These are phyloP conservation scores for Drepanosiphum platanoidis DNA, from an alignment of 2,888 invertebrate species.

Conservation along the genomic window DNA sequence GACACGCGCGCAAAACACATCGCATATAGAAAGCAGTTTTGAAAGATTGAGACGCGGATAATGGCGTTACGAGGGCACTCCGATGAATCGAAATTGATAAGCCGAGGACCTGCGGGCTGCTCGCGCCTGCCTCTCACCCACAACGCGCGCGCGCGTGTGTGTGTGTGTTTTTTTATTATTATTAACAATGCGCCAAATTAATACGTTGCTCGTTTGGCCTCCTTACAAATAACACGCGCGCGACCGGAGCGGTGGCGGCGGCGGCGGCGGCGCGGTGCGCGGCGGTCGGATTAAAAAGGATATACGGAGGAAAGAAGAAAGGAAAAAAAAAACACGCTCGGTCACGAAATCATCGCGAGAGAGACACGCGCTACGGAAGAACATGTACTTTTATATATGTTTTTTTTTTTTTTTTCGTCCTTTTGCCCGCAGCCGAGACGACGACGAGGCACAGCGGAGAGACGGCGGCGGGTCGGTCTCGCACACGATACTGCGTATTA, in stretches of 20 bases:
- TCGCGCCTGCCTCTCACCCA: slow-evolving; percentile 51
- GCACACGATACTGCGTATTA: neutral
- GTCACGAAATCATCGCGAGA: slow-evolving; percentile 57
- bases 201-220: slow-evolving; percentile 61
- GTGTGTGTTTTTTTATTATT: slow-evolving; percentile 35
- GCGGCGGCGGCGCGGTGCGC: neutral
- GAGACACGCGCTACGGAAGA: slow-evolving; percentile 13
- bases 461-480: neutral
- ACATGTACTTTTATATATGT: neutral
- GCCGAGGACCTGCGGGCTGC: slow-evolving; percentile 55
- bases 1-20: neutral
- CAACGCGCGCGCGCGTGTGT: slow-evolving; percentile 27
- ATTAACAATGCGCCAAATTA: slow-evolving; percentile 62
- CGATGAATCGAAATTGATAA: slow-evolving; percentile 62
- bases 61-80: slow-evolving; percentile 60
- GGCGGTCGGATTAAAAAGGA: slow-evolving; percentile 37
- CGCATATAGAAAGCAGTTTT: slow-evolving; percentile 57
- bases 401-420: neutral
- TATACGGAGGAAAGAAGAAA: neutral
- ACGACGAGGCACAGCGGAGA: neutral
- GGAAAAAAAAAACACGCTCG: slow-evolving; percentile 35
- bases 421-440: neutral
- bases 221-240: slow-evolving; percentile 48
- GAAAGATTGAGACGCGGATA: slow-evolving; percentile 61
- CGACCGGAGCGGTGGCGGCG: too few relatives aligned